These are phyloP conservation scores for Dunckerocampus dactyliophorus DNA, from an alignment of 2,113 vertebrate species.

Conservation along the genomic window DNA sequence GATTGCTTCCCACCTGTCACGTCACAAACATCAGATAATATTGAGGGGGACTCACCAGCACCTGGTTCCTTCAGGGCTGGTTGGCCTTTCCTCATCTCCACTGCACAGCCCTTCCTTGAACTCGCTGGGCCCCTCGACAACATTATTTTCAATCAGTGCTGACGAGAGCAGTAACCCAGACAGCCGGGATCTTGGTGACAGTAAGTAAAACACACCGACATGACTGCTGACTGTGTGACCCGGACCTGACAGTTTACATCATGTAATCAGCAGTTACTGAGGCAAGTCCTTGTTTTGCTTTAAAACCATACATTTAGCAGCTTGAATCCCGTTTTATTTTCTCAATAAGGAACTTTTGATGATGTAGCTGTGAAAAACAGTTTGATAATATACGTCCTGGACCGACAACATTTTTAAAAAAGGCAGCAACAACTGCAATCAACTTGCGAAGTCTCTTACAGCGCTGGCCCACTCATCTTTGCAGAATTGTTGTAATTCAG, in stretches of 20 bases:
- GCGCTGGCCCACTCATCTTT: too few relatives aligned
- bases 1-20: slow-evolving; percentile 23
- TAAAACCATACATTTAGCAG: not conserved
- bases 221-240: slow-evolving; percentile 6
- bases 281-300: not conserved
- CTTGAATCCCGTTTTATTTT: not conserved
- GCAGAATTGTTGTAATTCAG: too few relatives aligned
- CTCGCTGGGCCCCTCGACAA: not conserved
- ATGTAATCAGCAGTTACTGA: slow-evolving; percentile 6
- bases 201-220: not conserved
- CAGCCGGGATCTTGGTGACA: not conserved
- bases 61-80: slow-evolving; percentile 13
- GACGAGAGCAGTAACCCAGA: slow-evolving; percentile 4
- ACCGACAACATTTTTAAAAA: too few relatives aligned
- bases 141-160: slow-evolving; percentile 17
- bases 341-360: not conserved
- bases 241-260: slow-evolving; percentile 13
- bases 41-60: slow-evolving; percentile 17
- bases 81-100: not conserved
- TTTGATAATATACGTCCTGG: too few relatives aligned
- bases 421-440: too few relatives aligned
- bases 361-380: not conserved
- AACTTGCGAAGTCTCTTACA: too few relatives aligned
- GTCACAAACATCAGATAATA: slow-evolving; percentile 20
- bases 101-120: slow-evolving; percentile 7